Conservation (phyloP, 2,888 invertebrate species). For the Tachina grossa region DNA sequence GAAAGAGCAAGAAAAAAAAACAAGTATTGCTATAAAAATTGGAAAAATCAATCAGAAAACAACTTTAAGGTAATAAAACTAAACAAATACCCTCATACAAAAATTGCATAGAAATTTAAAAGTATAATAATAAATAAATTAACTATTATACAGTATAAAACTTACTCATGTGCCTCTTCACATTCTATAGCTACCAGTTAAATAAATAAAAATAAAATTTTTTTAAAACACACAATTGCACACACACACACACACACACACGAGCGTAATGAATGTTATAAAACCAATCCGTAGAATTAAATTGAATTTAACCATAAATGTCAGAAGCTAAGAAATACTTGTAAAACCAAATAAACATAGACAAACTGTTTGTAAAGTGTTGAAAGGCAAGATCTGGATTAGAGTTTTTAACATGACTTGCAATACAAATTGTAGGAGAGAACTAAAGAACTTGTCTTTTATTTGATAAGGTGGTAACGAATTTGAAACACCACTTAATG, state of each 20-base stretch:
- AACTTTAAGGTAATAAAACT: slow-evolving; percentile 43
- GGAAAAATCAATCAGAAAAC: slow-evolving; percentile 64
- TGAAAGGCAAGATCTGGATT: slow-evolving; percentile 73
- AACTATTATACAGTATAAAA: slow-evolving; percentile 8
- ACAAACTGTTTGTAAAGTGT: slow-evolving; percentile 61
- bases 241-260: background rate
- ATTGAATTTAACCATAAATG: slow-evolving; percentile 80
- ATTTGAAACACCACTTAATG: too few relatives aligned
- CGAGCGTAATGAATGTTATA: slow-evolving; percentile 15
- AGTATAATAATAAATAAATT: slow-evolving; percentile 56
- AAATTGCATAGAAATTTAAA: slow-evolving; percentile 41
- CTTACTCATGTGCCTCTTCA: background rate
- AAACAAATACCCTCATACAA: slow-evolving; percentile 29
- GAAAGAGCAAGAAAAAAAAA: slow-evolving; percentile 25
- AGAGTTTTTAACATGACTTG: slow-evolving; percentile 64
- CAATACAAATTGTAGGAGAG: slow-evolving; percentile 71
- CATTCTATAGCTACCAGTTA: background rate
- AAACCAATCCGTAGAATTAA: slow-evolving; percentile 68
- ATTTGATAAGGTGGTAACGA: too few relatives aligned
- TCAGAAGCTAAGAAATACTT: slow-evolving; percentile 75
- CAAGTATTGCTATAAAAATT: slow-evolving; percentile 60
- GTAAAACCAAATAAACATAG: slow-evolving; percentile 52
- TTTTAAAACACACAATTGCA: background rate
- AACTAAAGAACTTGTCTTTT: background rate
- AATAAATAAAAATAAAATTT: slow-evolving; percentile 4